phyloP scores from a whole-genome alignment of 2,113 vertebrate species.

The Lichenostomus cassidix region DNA sequence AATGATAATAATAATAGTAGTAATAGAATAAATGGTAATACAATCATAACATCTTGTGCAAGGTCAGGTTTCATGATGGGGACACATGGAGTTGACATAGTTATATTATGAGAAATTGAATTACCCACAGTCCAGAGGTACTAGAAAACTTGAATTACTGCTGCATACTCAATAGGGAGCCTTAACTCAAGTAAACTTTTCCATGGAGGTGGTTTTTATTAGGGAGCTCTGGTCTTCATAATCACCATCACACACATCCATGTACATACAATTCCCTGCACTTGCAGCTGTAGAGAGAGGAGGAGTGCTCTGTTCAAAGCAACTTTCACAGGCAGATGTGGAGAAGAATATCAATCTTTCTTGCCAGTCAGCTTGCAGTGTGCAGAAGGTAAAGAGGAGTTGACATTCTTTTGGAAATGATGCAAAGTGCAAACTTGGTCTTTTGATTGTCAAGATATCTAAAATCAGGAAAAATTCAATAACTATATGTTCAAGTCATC shows the following conservation, averaged over 20 bases:
- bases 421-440: background rate
- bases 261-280: fast-evolving
- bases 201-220: background rate
- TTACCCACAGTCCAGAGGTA: background rate
- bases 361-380: background rate
- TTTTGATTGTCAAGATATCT: background rate
- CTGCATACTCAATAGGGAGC: background rate
- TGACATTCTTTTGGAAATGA: background rate
- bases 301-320: background rate
- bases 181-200: background rate
- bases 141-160: background rate
- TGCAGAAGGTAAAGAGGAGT: background rate
- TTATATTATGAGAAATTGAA: background rate
- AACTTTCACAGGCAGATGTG: background rate
- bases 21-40: background rate
- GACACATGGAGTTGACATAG: background rate
- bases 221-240: background rate
- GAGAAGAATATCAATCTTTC: background rate
- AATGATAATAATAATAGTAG: background rate
- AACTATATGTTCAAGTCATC: background rate
- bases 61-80: background rate
- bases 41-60: fast-evolving
- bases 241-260: background rate
- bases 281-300: background rate
- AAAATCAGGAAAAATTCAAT: background rate